Percentiles rank a stretch among this genome's conserved stretches.
Evolutionary conservation across 2,797 vertebrate species (phyloP).

Genomic region (Orestias chungarensis): DNA sequence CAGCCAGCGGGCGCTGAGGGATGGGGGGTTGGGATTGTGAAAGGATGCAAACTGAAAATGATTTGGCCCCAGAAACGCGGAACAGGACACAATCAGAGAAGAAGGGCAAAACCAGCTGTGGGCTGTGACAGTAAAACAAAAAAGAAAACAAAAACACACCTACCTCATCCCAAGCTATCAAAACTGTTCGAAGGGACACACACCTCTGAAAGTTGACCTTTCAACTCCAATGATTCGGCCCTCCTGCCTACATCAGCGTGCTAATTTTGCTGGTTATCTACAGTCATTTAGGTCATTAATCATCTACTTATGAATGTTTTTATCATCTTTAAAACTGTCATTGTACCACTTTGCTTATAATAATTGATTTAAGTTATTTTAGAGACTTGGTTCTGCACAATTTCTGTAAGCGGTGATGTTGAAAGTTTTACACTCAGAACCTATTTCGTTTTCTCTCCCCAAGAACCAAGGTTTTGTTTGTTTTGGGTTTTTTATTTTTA

Average conservation of each 20-base stretch:
- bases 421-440: too few species aligned
- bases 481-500: too few species aligned
- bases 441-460: too few species aligned
- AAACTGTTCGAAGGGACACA: background rate
- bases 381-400: background rate
- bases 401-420: too few species aligned
- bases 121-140: slow-evolving; percentile 57
- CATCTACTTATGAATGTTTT: background rate
- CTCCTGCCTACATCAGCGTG: background rate
- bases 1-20: slow-evolving; percentile 26
- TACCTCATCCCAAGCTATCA: slow-evolving; percentile 39
- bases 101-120: slow-evolving; percentile 51
- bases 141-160: too few species aligned
- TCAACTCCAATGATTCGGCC: background rate
- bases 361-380: background rate
- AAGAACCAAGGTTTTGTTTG: too few species aligned
- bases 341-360: background rate
- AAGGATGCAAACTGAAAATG: slow-evolving; percentile 42
- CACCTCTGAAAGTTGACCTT: slow-evolving; percentile 2
- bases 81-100: slow-evolving; percentile 41
- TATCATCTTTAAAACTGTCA: background rate
- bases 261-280: background rate
- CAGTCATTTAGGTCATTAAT: too few species aligned
- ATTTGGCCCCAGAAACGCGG: slow-evolving; percentile 30
- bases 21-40: slow-evolving; percentile 8